Conservation (phyloP, 1,140 invertebrate species). For the Ganaspis sp. region DNA sequence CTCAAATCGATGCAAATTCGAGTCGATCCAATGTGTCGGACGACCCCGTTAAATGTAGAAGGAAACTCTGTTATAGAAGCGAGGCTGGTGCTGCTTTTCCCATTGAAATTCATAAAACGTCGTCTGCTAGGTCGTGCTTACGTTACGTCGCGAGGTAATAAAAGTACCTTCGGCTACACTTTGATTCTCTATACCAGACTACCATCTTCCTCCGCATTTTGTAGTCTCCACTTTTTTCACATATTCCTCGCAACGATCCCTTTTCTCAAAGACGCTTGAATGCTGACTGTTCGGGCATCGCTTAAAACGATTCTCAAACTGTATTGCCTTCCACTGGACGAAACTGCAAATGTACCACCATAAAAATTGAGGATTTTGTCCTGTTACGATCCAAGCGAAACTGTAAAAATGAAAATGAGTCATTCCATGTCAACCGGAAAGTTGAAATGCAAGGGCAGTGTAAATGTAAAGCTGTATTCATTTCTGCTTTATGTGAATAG, state of each 20-base stretch:
- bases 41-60: constrained; percentile 28
- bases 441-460: no score
- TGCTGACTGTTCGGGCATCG: constrained; percentile 35
- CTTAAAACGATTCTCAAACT: constrained; percentile 36
- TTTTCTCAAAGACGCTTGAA: constrained; percentile 17
- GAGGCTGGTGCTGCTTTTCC: constrained; percentile 35
- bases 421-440: not conserved
- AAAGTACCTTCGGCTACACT: constrained; percentile 44
- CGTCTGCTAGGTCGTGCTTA: constrained; percentile 38
- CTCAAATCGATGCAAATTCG: constrained; percentile 47
- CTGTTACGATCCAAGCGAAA: not conserved
- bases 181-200: constrained; percentile 39
- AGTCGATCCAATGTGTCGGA: constrained; percentile 41
- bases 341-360: constrained; percentile 51
- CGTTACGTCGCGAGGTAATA: constrained; percentile 37
- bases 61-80: constrained; percentile 30
- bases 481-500: no score
- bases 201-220: not conserved
- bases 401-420: not conserved
- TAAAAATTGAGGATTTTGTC: not conserved
- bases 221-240: constrained; percentile 19
- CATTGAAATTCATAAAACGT: constrained; percentile 54
- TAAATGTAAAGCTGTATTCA: no score
- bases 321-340: constrained; percentile 49
- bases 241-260: constrained; percentile 6